Evolutionary conservation across 2,888 invertebrate genomes (phyloP).

Genomic region (Tipula confusa): DNA sequence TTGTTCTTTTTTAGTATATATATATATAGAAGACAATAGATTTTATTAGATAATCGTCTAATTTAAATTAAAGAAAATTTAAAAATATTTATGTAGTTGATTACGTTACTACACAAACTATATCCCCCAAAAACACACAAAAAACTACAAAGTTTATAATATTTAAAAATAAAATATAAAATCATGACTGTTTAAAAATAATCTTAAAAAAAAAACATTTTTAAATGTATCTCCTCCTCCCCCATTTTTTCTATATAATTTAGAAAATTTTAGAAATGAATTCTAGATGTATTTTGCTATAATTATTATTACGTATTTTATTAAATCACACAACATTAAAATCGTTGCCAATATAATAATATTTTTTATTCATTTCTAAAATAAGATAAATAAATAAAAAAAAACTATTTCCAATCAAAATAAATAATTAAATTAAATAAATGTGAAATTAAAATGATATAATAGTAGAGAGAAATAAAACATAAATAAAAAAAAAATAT

Average conservation of each 20-base stretch:
- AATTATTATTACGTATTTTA: too few species aligned
- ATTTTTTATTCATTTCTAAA: background rate
- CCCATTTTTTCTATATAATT: background rate
- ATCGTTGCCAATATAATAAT: background rate
- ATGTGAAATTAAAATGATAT: background rate
- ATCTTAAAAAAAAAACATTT: background rate
- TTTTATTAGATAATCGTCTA: background rate
- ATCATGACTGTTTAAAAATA: slow-evolving; percentile 14
- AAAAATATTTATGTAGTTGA: background rate
- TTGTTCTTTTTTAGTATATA: background rate
- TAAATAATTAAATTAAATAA: background rate
- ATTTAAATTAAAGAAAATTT: background rate
- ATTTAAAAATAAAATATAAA: background rate
- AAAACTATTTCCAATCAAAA: background rate
- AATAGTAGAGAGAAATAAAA: background rate
- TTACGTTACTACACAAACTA: background rate
- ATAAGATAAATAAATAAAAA: background rate
- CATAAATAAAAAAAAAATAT: slow-evolving; percentile 16
- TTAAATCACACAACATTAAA: background rate
- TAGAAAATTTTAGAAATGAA: background rate
- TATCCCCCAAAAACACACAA: background rate
- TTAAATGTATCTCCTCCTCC: background rate
- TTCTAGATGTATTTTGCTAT: background rate
- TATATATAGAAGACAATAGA: background rate
- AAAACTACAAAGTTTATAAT: background rate